Evolutionary conservation across 2,888 invertebrate genomes (phyloP), one percentile per base, ranked within the genome.

Genomic region (Oeneis ivallda): DNA sequence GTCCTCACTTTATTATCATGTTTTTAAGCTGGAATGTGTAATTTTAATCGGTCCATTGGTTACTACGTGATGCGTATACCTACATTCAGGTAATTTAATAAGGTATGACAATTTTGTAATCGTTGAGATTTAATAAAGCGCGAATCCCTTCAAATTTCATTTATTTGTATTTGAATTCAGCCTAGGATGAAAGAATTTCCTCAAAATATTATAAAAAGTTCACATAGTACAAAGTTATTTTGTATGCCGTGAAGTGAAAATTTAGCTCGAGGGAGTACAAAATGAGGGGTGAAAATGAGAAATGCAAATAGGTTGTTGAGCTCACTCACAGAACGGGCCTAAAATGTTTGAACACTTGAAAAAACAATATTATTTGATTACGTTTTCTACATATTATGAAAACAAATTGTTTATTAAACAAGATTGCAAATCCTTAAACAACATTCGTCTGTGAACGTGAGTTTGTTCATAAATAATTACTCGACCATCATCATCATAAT

Each of bases 291-390:
- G 85, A 82, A 88, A 88, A 89, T 89, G 87, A 87, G 88, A 89
- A 87, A 89, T 89, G 89, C 87, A 89, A 89, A 89, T 89, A 85
- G 79, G 82, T 81, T 82, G 84, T 83, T 84, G 84, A 85, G 84
- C 80, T 81, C 79, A 77, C 79, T 78, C 76, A 26, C 34, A 47
- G 59, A 34, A 47, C 47, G 59, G 47, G 59, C 59, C 59, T 59
- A 59, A 59, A 59, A 52, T 52, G 52, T 52, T 61, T 52, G 61
- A 61, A 41, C 52, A 26, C 52, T 61, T 65, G 61, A 19, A 62
- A 58, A 65, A 65, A 61, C 56, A 65, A 65, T 56, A 50, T 56
- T 60, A 47, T 49, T 54, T 56, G 61, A 60, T 43, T 49, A 56
- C 41, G 47, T 47, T 57, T 56, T 39, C 34, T 61, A 47, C 49